Evolutionary conservation across 2,113 vertebrate genomes (phyloP).

Genomic region (Cacatua alba): DNA sequence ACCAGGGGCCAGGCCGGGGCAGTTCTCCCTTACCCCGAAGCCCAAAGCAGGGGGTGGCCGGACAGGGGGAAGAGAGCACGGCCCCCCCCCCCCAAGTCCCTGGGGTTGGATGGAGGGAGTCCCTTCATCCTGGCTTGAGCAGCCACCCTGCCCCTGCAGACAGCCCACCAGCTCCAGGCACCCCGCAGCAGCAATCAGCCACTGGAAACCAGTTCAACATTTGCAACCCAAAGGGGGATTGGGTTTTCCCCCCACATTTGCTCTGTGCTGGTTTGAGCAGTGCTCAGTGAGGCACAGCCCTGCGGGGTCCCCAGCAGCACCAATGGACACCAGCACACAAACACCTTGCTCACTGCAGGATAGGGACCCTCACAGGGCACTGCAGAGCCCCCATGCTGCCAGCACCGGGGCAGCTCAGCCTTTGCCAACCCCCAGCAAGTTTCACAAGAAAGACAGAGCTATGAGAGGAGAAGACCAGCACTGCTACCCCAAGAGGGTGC

Average conservation of each 20-base stretch:
- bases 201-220: not conserved
- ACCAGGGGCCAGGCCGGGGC: not conserved
- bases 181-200: not conserved
- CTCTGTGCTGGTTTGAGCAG: not conserved
- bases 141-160: not conserved
- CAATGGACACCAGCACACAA: not conserved
- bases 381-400: not conserved
- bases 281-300: not conserved
- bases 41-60: rapidly evolving
- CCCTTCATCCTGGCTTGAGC: not conserved
- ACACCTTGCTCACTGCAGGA: not conserved
- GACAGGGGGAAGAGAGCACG: not conserved
- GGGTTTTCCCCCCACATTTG: not conserved
- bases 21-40: not conserved
- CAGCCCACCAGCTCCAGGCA: not conserved
- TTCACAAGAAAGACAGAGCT: not conserved
- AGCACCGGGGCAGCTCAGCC: not conserved
- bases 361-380: not conserved
- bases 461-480: not conserved
- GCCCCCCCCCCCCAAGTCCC: rapidly evolving
- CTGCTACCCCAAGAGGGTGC: not conserved
- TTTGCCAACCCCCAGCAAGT: not conserved
- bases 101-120: not conserved
- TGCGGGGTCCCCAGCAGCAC: rapidly evolving
- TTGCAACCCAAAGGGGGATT: not conserved